A percentile compares a stretch with the other conserved stretches of the same genome.
These are phyloP conservation scores for Halcyon leucocephala DNA, from an alignment of 2,797 vertebrate genomes.

Conservation along the genomic window DNA sequence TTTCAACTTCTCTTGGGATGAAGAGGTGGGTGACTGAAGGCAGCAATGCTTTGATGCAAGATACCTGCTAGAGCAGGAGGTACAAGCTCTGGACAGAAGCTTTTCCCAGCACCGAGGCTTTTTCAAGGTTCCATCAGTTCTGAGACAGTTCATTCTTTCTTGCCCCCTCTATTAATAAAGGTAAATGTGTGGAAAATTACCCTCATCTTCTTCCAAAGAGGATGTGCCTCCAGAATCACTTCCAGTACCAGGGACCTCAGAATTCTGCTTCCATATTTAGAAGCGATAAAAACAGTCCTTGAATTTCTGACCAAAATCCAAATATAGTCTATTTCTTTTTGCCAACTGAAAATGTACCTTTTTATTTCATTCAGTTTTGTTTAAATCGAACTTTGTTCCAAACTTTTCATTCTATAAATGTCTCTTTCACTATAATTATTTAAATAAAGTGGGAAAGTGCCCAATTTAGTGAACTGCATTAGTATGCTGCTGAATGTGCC, in stretches of 20 bases:
- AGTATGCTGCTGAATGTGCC: not conserved
- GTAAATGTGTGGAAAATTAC: slow-evolving; percentile 63
- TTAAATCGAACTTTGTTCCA: slow-evolving; percentile 51
- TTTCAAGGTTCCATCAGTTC: slow-evolving; percentile 3
- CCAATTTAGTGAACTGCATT: slow-evolving; percentile 32
- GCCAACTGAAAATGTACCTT: slow-evolving; percentile 65
- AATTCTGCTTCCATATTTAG: slow-evolving; percentile 66
- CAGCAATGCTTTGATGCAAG: not conserved
- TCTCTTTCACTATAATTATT: slow-evolving; percentile 38
- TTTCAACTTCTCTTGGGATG: not conserved
- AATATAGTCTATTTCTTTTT: slow-evolving; percentile 54
- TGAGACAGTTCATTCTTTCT: slow-evolving; percentile 19
- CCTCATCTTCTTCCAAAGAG: slow-evolving; percentile 53
- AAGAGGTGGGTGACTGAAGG: not conserved
- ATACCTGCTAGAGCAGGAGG: not conserved
- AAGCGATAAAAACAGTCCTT: slow-evolving; percentile 61
- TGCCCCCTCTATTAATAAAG: slow-evolving; percentile 51
- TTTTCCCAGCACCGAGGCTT: not conserved
- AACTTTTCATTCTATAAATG: slow-evolving; percentile 61
- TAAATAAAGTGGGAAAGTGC: slow-evolving; percentile 46
- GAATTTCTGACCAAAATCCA: slow-evolving; percentile 62
- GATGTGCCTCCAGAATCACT: slow-evolving; percentile 56
- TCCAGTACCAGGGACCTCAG: slow-evolving; percentile 53
- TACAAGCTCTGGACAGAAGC: not conserved
- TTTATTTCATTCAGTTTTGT: slow-evolving; percentile 53